Base-by-base conservation (phyloP, 2,888 invertebrate species). In the Deilephila porcellus region DNA sequence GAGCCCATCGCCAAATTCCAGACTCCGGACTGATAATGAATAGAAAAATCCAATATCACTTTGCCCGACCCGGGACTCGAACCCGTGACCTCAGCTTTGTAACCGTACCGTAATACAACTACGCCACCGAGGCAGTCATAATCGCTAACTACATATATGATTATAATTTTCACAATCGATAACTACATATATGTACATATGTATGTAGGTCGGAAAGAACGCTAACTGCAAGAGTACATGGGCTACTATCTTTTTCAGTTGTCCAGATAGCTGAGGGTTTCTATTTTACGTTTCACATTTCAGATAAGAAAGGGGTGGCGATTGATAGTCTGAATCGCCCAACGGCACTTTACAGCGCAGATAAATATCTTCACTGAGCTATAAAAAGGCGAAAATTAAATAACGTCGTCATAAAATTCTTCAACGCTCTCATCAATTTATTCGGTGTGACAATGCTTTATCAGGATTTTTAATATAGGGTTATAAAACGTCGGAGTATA, bases 371-470 rank as follows among this genome's bases (percentile, higher is more conserved):
- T 34, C 45, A 67, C 20, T 5, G 20, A 17, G 20, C 67, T 17
- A 25, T 67, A 67, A 67, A 67, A 62, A 62, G 53, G 32, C 29
- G 67, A 67, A 67, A 67, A 67, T 67, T 67, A 45, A 64, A 64
- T 64, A 67, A 67, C 20, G 45, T 25, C 3, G 67, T 52, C 67
- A 25, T 67, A 67, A 67, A 64, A 64, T 32, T 14, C 37, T 64
- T 20, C 67, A 67, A 25, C 67, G 14, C 20, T 45, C 67, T 67
- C 37, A n/a, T 64, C 67, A 67, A 67, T 67, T 67, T 52, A 67
- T 67, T 67, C 67, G 17, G 25, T 67, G 67, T 17, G 67, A 67
- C 45, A 64, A 52, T 25, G 11, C 25, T 67, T 67, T 67, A 52
- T 67, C 52, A 67, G 52, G 14, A 45, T 45, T 45, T 64, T 67